Percentiles rank a stretch among this genome's conserved stretches.
Conservation (phyloP, 1,140 invertebrate genomes). For the Hormaphis cornu region DNA sequence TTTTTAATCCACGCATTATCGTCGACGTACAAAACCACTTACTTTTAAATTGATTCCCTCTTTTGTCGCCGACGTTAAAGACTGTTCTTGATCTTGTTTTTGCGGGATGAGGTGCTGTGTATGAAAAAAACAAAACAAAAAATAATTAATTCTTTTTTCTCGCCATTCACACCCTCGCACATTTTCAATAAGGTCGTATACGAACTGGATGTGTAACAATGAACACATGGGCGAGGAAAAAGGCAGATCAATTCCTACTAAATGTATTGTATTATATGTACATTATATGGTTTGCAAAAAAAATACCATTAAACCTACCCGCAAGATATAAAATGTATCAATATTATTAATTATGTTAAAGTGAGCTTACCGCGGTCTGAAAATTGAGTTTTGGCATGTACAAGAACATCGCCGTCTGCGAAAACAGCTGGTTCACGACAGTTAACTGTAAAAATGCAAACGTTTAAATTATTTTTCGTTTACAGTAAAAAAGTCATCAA, state of each 20-base stretch:
- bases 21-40: neutral
- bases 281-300: neutral
- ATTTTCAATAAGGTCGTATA: neutral
- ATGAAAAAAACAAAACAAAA: neutral
- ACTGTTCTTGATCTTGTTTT: neutral
- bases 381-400: neutral
- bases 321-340: neutral
- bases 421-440: neutral
- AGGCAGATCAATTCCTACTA: neutral
- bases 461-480: neutral
- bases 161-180: no score
- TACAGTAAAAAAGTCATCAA: no score
- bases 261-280: no score
- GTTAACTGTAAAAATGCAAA: neutral
- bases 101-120: neutral
- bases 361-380: neutral
- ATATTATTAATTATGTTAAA: neutral
- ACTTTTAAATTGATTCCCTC: conserved; percentile 31
- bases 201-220: neutral
- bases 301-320: neutral
- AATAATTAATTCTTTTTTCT: neutral
- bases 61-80: neutral
- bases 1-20: no score
- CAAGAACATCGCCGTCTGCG: neutral
- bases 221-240: neutral